phyloP scores from a whole-genome alignment of 2,888 invertebrate species.

The Rhamnusium bicolor region DNA sequence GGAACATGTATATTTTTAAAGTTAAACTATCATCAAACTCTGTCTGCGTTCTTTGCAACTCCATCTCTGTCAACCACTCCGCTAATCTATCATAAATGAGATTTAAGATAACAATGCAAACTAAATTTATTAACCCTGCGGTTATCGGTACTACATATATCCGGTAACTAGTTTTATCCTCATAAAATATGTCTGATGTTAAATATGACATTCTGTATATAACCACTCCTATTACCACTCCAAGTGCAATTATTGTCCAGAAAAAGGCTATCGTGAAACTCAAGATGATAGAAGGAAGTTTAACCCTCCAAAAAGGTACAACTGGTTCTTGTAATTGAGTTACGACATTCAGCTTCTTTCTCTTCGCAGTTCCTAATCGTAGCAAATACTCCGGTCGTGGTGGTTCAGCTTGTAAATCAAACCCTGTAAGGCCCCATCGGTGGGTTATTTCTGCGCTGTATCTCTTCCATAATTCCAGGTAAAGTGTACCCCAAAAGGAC shows the following conservation, averaged over 20 bases:
- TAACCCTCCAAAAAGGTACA: conserved; percentile 84
- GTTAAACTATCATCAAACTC: conserved; percentile 91
- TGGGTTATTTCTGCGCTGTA: conserved; percentile 85
- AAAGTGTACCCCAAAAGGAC: conserved; percentile 87
- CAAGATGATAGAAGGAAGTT: conserved; percentile 80
- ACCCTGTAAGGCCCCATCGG: conserved; percentile 86
- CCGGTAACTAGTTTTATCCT: conserved; percentile 73
- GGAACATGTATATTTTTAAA: conserved; percentile 88
- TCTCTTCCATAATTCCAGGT: conserved; percentile 89
- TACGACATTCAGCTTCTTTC: conserved; percentile 73
- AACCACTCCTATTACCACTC: conserved; percentile 83
- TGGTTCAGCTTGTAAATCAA: conserved; percentile 82
- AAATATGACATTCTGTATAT: conserved; percentile 82
- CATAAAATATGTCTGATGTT: conserved; percentile 74
- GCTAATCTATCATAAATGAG: conserved; percentile 79
- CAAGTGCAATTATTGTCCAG: conserved; percentile 77
- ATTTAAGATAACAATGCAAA: conserved; percentile 84
- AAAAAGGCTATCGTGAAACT: conserved; percentile 81
- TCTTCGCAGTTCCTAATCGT: conserved; percentile 73
- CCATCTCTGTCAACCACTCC: conserved; percentile 80
- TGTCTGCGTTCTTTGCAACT: conserved; percentile 85
- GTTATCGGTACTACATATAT: conserved; percentile 82
- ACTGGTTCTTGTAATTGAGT: conserved; percentile 79
- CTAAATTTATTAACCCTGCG: conserved; percentile 84
- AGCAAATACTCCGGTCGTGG: conserved; percentile 84